phyloP scores from a whole-genome alignment of 2,797 vertebrate genomes.

The Scolopax rusticola region DNA sequence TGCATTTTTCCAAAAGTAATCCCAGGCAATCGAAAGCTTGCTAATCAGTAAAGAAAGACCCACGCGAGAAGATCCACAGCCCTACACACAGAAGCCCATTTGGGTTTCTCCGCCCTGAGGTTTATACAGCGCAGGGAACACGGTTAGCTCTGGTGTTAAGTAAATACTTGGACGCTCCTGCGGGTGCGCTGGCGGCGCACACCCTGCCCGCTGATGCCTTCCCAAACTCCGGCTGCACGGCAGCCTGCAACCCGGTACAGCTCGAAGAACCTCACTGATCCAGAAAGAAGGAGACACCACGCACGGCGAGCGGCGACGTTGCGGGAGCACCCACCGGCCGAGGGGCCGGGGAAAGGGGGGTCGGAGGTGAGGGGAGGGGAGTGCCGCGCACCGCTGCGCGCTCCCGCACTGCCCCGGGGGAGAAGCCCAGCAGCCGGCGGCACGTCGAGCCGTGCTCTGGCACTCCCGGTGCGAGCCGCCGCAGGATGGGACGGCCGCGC shows the following conservation, averaged over 20 bases:
- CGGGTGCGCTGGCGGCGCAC: not conserved
- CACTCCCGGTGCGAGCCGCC: not conserved
- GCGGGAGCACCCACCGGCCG: not conserved
- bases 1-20: not conserved
- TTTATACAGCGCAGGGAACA: not conserved
- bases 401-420: not conserved
- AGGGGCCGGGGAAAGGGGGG: too few relatives aligned
- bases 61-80: not conserved
- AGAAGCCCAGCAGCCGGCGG: not conserved
- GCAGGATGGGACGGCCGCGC: not conserved
- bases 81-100: not conserved
- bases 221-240: not conserved
- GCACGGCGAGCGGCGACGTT: not conserved
- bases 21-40: not conserved
- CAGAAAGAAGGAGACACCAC: rapidly evolving
- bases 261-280: rapidly evolving
- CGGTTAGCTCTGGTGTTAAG: not conserved
- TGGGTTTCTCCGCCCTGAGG: not conserved
- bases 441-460: not conserved
- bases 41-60: not conserved
- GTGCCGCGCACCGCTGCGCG: not conserved
- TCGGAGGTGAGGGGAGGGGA: too few relatives aligned
- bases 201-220: not conserved
- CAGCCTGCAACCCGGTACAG: not conserved
- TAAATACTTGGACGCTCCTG: not conserved